Conservation (phyloP, 2,797 vertebrate genomes). For the Fundulus diaphanus region DNA sequence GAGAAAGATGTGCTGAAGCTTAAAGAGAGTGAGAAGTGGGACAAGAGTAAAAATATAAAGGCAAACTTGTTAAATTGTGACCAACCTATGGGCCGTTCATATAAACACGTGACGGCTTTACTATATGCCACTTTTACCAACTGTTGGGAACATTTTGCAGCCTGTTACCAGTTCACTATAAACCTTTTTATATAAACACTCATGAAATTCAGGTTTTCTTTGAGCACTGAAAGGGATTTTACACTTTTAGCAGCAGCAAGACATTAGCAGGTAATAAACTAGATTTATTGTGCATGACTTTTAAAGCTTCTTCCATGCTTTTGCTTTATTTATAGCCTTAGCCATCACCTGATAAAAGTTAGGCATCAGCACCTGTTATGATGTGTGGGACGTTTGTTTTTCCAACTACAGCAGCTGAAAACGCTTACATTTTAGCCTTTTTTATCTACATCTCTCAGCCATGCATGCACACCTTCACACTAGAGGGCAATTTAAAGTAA, state of each 20-base stretch:
- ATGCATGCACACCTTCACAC: not conserved
- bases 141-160: conserved; percentile 19
- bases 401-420: not conserved
- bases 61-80: conserved; percentile 35
- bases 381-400: not conserved
- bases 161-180: not conserved
- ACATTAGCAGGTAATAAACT: not conserved
- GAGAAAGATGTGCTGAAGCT: conserved; percentile 23
- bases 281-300: not conserved
- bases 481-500: not conserved
- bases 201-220: conserved; percentile 4
- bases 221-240: conserved; percentile 1
- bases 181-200: conserved; percentile 8
- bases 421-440: not conserved
- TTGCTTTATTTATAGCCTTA: not conserved
- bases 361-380: not conserved
- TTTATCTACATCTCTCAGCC: not conserved
- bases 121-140: not conserved
- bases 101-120: conserved; percentile 29
- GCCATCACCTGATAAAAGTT: not conserved
- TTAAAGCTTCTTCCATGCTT: not conserved
- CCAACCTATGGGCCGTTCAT: conserved; percentile 27
- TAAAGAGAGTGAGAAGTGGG: conserved; percentile 12
- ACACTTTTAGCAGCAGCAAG: not conserved
- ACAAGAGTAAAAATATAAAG: conserved; percentile 14